Evolutionary conservation across 1,140 invertebrate genomes (phyloP).

Genomic region (Drosophila nikananu): DNA sequence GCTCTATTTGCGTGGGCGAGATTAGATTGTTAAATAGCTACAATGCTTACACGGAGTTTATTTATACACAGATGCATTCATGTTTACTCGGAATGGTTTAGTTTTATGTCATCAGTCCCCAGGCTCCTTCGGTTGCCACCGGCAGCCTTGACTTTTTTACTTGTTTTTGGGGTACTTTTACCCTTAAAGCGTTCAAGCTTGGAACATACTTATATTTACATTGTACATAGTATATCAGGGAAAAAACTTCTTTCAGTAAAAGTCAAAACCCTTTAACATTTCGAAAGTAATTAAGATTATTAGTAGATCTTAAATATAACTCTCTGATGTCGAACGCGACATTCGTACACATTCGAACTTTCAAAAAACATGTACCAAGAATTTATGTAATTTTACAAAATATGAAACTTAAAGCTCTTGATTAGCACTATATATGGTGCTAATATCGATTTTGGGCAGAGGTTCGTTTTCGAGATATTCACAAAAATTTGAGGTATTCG

Average conservation of each 20-base stretch:
- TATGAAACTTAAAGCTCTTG: no score
- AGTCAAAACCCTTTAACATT: background rate
- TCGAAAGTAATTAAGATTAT: no score
- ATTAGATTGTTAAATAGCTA: slow-evolving; percentile 8
- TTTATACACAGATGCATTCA: slow-evolving; percentile 16
- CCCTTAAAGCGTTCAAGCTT: background rate
- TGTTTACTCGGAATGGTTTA: background rate
- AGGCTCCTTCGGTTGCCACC: background rate
- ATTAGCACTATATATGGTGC: no score
- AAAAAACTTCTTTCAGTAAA: background rate
- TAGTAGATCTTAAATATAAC: background rate
- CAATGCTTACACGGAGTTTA: slow-evolving; percentile 8
- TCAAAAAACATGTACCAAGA: no score
- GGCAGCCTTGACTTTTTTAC: background rate
- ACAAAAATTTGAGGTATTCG: no score
- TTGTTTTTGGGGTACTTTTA: background rate
- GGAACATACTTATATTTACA: no score
- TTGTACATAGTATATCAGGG: no score
- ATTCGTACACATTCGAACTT: no score
- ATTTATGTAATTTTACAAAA: no score
- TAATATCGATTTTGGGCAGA: no score
- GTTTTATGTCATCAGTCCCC: background rate
- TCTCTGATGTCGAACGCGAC: no score
- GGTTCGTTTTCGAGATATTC: no score
- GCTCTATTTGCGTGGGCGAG: slow-evolving; percentile 12